Evolutionary conservation across 2,888 invertebrate genomes (phyloP), one percentile per base, ranked within the genome.

Genomic region (Melinaea menophilus): DNA sequence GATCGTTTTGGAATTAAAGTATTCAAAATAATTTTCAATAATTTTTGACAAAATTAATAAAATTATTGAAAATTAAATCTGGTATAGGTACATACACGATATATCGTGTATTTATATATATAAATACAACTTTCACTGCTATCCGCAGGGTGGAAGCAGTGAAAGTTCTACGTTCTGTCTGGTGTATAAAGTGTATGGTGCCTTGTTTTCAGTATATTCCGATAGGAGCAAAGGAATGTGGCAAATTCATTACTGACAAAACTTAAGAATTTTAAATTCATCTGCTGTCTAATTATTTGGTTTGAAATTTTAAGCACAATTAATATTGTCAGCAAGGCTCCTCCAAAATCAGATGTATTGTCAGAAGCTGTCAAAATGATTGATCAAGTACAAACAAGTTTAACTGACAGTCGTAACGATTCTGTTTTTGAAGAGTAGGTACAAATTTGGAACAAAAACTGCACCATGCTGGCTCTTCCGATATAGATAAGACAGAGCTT

Each of bases 201-300:
- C n/a, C n/a, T n/a, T n/a, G n/a, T n/a, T n/a, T n/a, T n/a, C n/a
- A n/a, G n/a, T 41, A 41, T 5, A 41, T 41, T 41, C 41, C 58
- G 62, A 62, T 61, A 66, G 61, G 55, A 59, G 61, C 62, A 67
- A 65, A 64, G 45, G 7, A 65, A 62, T 57, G 59, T 64, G 51
- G 55, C 62, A 62, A 61, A 56, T 62, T 58, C 59, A 61, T 65
- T 62, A 57, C 59, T 68, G 62, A 59, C 63, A 66, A 63, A 60
- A 64, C 5, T 58, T 65, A 66, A 69, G 62, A 54, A 41, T 47
- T 66, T 65, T 65, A 67, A 68, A 65, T 70, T 70, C 62, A 71
- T 69, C 33, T 71, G 72, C 56, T n/a, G n/a, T 73, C 71, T 74
- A 41, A 63, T 74, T 70, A 68, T 73, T 65, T 74, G 72, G 65